phyloP scores from a whole-genome alignment of 2,888 invertebrate genomes.

The Macaria liturata region DNA sequence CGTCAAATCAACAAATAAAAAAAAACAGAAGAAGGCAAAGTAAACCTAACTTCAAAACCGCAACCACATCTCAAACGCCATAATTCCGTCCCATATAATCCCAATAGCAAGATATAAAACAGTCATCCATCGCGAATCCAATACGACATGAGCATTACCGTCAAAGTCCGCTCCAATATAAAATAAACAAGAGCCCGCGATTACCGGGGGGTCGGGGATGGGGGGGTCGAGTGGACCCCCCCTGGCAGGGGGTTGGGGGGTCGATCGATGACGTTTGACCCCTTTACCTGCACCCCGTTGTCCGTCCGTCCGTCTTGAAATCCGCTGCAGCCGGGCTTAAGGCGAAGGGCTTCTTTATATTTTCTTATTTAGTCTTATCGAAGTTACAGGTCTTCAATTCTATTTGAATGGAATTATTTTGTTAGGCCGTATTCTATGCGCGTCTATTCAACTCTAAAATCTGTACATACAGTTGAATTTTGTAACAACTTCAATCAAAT shows the following conservation, averaged over 20 bases:
- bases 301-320: constrained; percentile 70
- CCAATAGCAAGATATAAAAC: no score
- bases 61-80: no score
- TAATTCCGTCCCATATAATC: no score
- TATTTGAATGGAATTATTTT: background rate
- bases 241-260: constrained; percentile 22
- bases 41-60: no score
- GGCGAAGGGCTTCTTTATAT: constrained; percentile 39
- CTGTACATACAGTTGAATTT: no score
- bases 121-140: constrained; percentile 29
- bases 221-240: constrained; percentile 36
- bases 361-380: background rate
- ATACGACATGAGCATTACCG: constrained; percentile 36
- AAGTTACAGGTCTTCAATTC: background rate
- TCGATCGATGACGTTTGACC: constrained; percentile 80
- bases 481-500: no score
- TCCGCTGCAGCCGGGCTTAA: constrained; percentile 66
- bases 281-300: constrained; percentile 75
- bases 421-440: no score
- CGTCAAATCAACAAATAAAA: no score
- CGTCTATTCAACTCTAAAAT: no score
- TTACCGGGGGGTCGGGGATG: constrained; percentile 39
- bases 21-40: no score
- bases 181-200: constrained; percentile 45
- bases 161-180: constrained; percentile 38